Percentiles rank a stretch among this genome's conserved stretches.
Evolutionary conservation across 1,140 invertebrate genomes (phyloP).

Genomic region (Hirudo medicinalis): DNA sequence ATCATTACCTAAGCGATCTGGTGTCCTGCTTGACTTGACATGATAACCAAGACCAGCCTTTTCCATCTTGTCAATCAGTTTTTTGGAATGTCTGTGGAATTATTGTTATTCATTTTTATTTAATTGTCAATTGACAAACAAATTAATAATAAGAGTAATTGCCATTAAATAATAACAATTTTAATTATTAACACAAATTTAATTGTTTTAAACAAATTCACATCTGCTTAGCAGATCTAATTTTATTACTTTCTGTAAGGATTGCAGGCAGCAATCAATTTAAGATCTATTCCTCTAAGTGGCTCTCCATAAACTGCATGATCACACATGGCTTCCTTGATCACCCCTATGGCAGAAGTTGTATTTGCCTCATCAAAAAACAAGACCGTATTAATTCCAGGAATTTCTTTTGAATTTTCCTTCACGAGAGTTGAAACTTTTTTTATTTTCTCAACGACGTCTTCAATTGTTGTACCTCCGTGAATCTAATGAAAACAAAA

Average conservation of each 20-base stretch:
- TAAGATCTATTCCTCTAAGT: conserved; percentile 28
- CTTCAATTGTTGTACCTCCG: too few relatives aligned
- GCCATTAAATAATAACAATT: too few relatives aligned
- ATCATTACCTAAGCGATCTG: conserved; percentile 29
- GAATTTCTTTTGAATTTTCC: conserved; percentile 1
- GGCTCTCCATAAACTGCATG: conserved; percentile 28
- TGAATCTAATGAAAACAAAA: too few relatives aligned
- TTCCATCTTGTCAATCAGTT: conserved; percentile 32
- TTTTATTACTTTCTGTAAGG: conserved; percentile 34
- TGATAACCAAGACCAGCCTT: conserved; percentile 35
- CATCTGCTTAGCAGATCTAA: not conserved
- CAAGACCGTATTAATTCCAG: conserved; percentile 32
- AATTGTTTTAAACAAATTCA: too few relatives aligned
- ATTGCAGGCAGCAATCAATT: conserved; percentile 37
- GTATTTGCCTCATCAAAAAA: conserved; percentile 41
- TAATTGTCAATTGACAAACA: too few relatives aligned
- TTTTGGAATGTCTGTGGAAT: conserved; percentile 30
- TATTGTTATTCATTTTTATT: too few relatives aligned
- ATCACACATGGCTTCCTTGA: conserved; percentile 39
- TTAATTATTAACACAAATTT: too few relatives aligned
- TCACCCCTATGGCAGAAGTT: conserved; percentile 34
- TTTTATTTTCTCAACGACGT: too few relatives aligned
- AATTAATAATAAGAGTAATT: too few relatives aligned
- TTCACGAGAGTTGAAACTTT: too few relatives aligned
- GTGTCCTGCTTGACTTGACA: conserved; percentile 30